Percentiles rank a stretch among this genome's conserved stretches.
phyloP scores from a whole-genome alignment of 1,140 invertebrate species.

The Andricus grossulariae region DNA sequence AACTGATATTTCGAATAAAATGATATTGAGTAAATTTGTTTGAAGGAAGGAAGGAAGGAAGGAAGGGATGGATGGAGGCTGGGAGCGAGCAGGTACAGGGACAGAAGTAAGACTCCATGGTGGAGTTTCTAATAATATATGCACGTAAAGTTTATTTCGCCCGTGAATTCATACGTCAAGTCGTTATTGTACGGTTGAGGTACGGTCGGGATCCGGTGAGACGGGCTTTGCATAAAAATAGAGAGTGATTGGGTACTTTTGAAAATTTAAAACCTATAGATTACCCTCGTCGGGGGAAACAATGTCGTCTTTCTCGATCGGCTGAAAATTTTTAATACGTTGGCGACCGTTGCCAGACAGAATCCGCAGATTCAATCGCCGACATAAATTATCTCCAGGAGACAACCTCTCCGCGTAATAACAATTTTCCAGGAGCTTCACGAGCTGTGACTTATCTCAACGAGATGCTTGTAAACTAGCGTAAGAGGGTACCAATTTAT shows the following conservation, averaged over 20 bases:
- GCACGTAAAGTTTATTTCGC: constrained; percentile 66
- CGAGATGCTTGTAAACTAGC: too few relatives aligned
- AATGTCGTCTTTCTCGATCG: constrained; percentile 56
- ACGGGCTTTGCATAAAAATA: constrained; percentile 71
- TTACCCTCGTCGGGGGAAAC: constrained; percentile 63
- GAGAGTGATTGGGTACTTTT: constrained; percentile 70
- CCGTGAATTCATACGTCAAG: constrained; percentile 67
- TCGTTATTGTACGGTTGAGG: constrained; percentile 62
- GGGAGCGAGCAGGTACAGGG: background rate
- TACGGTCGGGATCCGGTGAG: constrained; percentile 53
- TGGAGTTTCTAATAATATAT: constrained; percentile 66
- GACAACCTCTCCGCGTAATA: too few relatives aligned
- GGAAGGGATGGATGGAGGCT: too few relatives aligned
- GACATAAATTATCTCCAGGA: too few relatives aligned
- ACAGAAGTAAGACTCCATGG: constrained; percentile 48
- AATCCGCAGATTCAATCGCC: background rate
- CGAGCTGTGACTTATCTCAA: too few relatives aligned
- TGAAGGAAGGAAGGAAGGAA: too few relatives aligned
- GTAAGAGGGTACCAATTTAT: too few relatives aligned
- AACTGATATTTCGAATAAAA: too few relatives aligned
- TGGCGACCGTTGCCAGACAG: constrained; percentile 47
- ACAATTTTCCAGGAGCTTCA: too few relatives aligned
- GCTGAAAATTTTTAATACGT: constrained; percentile 40
- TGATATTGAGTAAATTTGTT: too few relatives aligned
- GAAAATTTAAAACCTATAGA: constrained; percentile 72